Conservation (phyloP, 2,113 vertebrate species). For the Mobula hypostoma region DNA sequence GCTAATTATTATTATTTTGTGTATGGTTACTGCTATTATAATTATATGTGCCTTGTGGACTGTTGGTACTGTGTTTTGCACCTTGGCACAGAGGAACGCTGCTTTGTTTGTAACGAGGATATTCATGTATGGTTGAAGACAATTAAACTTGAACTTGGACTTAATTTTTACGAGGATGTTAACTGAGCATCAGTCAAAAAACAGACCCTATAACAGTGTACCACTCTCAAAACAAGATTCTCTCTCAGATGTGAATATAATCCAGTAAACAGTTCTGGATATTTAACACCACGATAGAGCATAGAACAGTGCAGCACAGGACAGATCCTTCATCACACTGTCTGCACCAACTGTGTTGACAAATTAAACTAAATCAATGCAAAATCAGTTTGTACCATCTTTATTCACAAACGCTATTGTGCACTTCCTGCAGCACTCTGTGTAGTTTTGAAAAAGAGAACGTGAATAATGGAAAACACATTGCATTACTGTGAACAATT, state of each 20-base stretch:
- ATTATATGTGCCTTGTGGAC: too few relatives aligned
- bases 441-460: background rate
- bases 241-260: background rate
- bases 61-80: too few relatives aligned
- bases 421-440: background rate
- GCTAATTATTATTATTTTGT: too few relatives aligned
- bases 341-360: too few relatives aligned
- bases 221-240: background rate
- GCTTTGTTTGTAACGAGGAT: too few relatives aligned
- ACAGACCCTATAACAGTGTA: background rate
- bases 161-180: background rate
- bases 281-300: too few relatives aligned
- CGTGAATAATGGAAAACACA: background rate
- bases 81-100: too few relatives aligned
- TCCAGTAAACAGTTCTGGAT: background rate
- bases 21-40: too few relatives aligned
- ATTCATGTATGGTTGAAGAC: too few relatives aligned
- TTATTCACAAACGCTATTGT: background rate
- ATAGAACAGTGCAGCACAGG: too few relatives aligned
- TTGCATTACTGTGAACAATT: background rate
- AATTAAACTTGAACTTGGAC: too few relatives aligned
- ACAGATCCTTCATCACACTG: too few relatives aligned
- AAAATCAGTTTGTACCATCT: background rate
- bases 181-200: background rate
- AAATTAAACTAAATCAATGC: background rate